Evolutionary conservation across 2,888 invertebrate genomes (phyloP).

Genomic region (Drosophila neonasuta): DNA sequence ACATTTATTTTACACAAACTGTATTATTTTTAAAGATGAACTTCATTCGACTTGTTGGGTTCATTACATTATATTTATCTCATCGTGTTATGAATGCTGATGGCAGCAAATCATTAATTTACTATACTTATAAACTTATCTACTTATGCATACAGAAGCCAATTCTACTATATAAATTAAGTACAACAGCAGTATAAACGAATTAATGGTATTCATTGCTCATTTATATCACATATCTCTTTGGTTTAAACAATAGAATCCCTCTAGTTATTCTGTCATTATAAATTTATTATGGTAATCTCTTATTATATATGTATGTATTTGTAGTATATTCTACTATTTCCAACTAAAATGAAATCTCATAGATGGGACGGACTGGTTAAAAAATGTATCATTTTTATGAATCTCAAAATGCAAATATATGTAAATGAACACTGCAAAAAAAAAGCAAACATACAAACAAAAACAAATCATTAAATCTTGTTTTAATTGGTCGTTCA

Average conservation of each 20-base stretch:
- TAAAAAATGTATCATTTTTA: conserved; percentile 21
- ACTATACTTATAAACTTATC: neutral
- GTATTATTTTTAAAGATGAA: conserved; percentile 22
- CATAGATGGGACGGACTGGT: conserved; percentile 26
- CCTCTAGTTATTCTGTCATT: neutral
- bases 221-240: neutral
- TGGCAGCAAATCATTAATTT: neutral
- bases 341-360: conserved; percentile 30
- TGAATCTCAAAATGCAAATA: conserved; percentile 18
- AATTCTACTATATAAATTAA: neutral
- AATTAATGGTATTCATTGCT: neutral
- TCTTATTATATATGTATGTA: conserved; percentile 1
- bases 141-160: too few species aligned
- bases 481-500: neutral
- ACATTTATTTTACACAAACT: conserved; percentile 19
- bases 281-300: conserved; percentile 24
- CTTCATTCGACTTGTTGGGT: conserved; percentile 2
- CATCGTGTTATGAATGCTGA: neutral
- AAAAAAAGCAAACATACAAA: neutral
- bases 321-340: conserved; percentile 7
- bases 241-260: neutral
- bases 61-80: conserved; percentile 5
- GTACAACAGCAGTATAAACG: neutral
- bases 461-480: neutral
- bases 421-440: conserved; percentile 3